Evolutionary conservation across 2,888 invertebrate species (phyloP).

Genomic region (Rhodophaea formosa): DNA sequence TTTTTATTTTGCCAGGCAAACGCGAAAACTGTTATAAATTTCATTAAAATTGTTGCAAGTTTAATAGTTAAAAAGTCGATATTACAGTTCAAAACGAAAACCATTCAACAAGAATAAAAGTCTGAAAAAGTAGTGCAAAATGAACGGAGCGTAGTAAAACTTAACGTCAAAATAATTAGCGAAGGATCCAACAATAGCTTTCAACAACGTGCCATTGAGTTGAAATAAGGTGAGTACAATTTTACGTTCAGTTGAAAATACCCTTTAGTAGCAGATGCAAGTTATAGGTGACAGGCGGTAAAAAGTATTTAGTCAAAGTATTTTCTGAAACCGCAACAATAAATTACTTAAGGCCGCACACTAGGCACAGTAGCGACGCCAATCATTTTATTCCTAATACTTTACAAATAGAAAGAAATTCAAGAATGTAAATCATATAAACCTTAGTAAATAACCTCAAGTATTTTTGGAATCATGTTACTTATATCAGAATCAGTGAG

Average conservation of each 20-base stretch:
- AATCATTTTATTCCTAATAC: too few species aligned
- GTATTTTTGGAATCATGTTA: too few species aligned
- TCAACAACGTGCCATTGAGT: slow-evolving; percentile 24
- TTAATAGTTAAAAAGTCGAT: too few species aligned
- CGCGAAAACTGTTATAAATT: too few species aligned
- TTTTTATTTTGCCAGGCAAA: too few species aligned
- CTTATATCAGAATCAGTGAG: too few species aligned
- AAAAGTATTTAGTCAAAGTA: background rate
- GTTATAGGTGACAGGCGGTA: background rate
- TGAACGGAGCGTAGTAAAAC: background rate
- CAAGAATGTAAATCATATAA: too few species aligned
- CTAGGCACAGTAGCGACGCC: too few species aligned
- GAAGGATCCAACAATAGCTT: slow-evolving; percentile 27
- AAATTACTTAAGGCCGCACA: too few species aligned
- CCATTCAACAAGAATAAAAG: background rate
- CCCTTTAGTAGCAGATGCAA: background rate
- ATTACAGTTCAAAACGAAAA: background rate
- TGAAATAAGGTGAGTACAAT: slow-evolving; percentile 19
- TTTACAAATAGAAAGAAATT: too few species aligned
- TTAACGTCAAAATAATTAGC: slow-evolving; percentile 22
- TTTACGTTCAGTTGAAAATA: slow-evolving; percentile 15
- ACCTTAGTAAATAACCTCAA: too few species aligned
- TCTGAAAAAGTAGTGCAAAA: background rate
- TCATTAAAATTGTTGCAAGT: too few species aligned
- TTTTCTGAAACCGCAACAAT: slow-evolving; percentile 6